Percentiles rank a stretch among this genome's conserved stretches.
phyloP scores from a whole-genome alignment of 1,140 invertebrate genomes.

The Cryptotermes secundus region DNA sequence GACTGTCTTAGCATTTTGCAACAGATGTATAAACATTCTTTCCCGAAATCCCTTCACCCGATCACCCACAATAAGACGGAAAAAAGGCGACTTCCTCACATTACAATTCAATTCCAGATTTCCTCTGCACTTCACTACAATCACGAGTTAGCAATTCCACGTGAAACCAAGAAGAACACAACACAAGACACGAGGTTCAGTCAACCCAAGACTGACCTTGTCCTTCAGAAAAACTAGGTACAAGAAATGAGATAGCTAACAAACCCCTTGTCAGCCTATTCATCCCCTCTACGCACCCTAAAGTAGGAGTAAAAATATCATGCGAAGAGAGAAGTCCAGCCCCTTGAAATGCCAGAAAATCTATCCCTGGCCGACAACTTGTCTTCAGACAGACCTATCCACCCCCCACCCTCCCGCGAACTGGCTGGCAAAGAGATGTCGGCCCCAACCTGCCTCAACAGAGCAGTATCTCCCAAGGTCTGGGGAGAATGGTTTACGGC shows the following conservation, averaged over 20 bases:
- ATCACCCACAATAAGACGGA: too few species aligned
- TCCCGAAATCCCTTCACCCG: too few species aligned
- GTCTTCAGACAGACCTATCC: neutral
- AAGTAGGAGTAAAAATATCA: neutral
- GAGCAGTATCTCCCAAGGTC: neutral
- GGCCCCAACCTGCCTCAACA: neutral
- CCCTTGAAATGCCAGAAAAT: neutral
- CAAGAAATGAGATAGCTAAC: neutral
- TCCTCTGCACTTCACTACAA: neutral
- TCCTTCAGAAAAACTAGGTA: constrained; percentile 12
- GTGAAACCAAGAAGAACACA: neutral
- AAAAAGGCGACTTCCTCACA: too few species aligned
- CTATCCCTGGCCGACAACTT: neutral
- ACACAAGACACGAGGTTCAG: neutral
- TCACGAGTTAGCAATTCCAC: neutral
- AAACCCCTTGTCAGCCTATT: neutral
- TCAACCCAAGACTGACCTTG: constrained; percentile 17
- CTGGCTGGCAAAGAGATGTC: constrained; percentile 11
- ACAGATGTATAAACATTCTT: too few species aligned
- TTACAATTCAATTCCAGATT: too few species aligned
- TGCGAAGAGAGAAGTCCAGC: neutral
- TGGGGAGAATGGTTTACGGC: neutral
- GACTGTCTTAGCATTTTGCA: neutral
- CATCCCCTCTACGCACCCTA: constrained; percentile 2
- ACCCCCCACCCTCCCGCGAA: neutral